A percentile compares a stretch with the other conserved stretches of the same genome.
Conservation (phyloP, 2,888 invertebrate species). For the Cephus runcator region DNA sequence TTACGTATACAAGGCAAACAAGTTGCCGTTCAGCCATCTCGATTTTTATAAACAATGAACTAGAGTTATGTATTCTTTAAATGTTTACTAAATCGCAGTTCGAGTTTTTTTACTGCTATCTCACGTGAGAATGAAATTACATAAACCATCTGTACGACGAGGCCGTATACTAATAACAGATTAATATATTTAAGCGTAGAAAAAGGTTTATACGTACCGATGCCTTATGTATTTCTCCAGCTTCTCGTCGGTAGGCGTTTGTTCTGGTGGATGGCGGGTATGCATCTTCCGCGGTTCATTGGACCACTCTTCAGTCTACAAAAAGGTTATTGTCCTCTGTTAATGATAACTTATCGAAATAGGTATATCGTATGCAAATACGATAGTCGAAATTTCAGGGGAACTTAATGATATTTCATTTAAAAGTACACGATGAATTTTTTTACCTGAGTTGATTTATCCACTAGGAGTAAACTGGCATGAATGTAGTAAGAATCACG, state of each 20-base stretch:
- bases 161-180: background rate
- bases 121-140: background rate
- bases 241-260: slow-evolving; percentile 69
- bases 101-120: background rate
- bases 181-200: slow-evolving; percentile 54
- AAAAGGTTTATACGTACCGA: slow-evolving; percentile 54
- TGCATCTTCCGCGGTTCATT: slow-evolving; percentile 68
- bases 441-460: slow-evolving; percentile 82
- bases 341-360: slow-evolving; percentile 1
- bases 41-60: background rate
- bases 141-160: background rate
- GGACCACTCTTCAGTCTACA: slow-evolving; percentile 77
- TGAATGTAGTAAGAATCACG: slow-evolving; percentile 76
- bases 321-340: slow-evolving; percentile 16
- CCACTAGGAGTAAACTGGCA: slow-evolving; percentile 76
- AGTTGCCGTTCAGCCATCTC: background rate
- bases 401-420: background rate
- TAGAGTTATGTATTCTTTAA: background rate
- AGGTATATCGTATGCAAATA: background rate
- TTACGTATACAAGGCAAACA: background rate
- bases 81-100: background rate
- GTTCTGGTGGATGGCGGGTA: slow-evolving; percentile 61
- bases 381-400: slow-evolving; percentile 27
- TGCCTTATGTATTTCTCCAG: slow-evolving; percentile 70
- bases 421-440: slow-evolving; percentile 13